Percentiles rank a stretch among this genome's conserved stretches.
Conservation (phyloP, 1,140 invertebrate genomes). For the Drosophila pseudoananassae region DNA sequence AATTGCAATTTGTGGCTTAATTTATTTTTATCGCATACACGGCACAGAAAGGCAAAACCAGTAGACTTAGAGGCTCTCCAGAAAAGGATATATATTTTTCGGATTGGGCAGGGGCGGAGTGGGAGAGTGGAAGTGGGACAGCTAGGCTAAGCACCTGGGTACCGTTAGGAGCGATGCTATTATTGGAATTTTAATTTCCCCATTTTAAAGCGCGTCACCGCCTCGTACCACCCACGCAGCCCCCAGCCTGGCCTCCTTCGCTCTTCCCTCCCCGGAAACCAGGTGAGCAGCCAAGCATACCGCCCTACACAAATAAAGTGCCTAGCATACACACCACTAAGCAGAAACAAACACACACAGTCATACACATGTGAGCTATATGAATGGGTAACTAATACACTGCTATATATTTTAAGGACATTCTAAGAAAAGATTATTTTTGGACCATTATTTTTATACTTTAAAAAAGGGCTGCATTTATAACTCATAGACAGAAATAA, state of each 20-base stretch:
- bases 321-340: conserved; percentile 8
- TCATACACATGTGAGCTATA: background rate
- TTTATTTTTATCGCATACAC: conserved; percentile 78
- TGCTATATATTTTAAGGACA: background rate
- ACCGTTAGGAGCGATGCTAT: conserved; percentile 51
- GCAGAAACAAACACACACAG: background rate
- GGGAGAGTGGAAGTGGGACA: background rate
- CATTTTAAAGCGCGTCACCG: conserved; percentile 73
- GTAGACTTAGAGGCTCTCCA: conserved; percentile 62
- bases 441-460: too few relatives aligned
- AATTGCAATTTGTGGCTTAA: conserved; percentile 84
- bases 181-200: conserved; percentile 81
- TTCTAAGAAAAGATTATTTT: background rate
- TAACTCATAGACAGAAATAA: too few relatives aligned
- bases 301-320: conserved; percentile 53
- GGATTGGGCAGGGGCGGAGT: too few relatives aligned
- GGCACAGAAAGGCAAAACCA: conserved; percentile 38
- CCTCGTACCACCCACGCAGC: background rate
- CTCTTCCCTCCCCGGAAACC: conserved; percentile 9
- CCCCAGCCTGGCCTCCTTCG: conserved; percentile 1
- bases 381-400: conserved; percentile 7
- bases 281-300: conserved; percentile 30
- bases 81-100: conserved; percentile 1
- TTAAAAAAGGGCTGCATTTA: too few relatives aligned
- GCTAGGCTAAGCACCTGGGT: conserved; percentile 42